Evolutionary conservation across 2,797 vertebrate genomes (phyloP), one percentile per base, ranked within the genome.

Genomic region (Sciurus vulgaris): DNA sequence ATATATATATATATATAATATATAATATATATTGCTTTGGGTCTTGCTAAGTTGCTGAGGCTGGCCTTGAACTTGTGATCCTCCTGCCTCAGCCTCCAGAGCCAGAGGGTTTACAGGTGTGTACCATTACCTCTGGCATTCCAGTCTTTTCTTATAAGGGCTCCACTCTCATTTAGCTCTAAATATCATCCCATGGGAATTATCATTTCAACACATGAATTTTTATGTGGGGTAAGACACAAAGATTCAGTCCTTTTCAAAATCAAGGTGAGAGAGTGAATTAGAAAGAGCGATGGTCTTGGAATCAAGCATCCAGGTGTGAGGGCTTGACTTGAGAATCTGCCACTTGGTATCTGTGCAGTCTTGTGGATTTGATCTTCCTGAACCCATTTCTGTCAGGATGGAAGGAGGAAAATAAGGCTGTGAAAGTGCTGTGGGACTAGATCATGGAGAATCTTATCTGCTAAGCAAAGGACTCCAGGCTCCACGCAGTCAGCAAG

Each of bases 391-490:
- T 2, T 79, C 74, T 89, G 49, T 72, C 41, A 15, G 59, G 35
- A 41, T 24, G 14, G 76, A 84, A 89, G 63, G 35, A 89, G 69
- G 59, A 49, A 90, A 89, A 87, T 41, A 59, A 56, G 59, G 18
- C 4, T 73, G 84, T 77, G 65, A 67, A 86, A 84, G 47, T 83
- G n/a, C 10, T 61, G 14, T 49, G 83, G 74, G 82, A 70, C 33
- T 63, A 89, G 78, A 93, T 54, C 33, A 24, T 7, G 51, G 49
- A 77, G 72, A 22, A 44, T 65, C 26, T 41, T 79, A 70, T 47
- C n/a, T 6, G 73, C 56, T 54, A 94, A 95, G 18, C n/a, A 77
- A 56, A 44, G 20, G 38, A 65, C 82, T 93, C 81, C 56, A n/a
- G 44, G 82, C 87, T 81, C 70, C 83, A 13, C 35, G 70, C 79